Conservation (phyloP, 2,797 vertebrate species). For the Eospalax fontanierii region DNA sequence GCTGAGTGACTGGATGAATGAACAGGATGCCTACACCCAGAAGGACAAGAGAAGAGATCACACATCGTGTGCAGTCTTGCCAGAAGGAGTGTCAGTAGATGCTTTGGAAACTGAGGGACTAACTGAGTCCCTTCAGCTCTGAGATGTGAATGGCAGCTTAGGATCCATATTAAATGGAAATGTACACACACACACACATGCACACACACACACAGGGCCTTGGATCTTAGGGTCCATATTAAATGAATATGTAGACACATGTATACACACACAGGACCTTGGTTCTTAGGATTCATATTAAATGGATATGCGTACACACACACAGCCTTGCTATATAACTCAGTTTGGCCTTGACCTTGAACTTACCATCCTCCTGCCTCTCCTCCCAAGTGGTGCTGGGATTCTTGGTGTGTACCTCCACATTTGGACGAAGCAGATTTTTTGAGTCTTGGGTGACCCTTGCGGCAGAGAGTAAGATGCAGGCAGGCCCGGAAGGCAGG, state of each 20-base stretch:
- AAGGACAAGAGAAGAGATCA: background rate
- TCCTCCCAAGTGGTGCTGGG: background rate
- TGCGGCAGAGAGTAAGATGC: background rate
- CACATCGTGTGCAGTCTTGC: background rate
- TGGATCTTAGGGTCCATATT: background rate
- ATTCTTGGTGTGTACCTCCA: background rate
- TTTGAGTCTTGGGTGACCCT: background rate
- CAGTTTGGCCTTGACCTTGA: background rate
- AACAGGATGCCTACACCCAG: rapidly evolving
- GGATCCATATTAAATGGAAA: background rate
- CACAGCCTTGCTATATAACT: background rate
- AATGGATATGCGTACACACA: background rate
- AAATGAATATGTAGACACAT: background rate
- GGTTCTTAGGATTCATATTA: background rate
- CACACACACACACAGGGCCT: background rate
- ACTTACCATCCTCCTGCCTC: background rate
- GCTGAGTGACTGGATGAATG: background rate
- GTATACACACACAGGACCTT: background rate
- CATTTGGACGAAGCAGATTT: background rate
- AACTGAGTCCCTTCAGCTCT: background rate
- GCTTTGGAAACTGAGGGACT: background rate
- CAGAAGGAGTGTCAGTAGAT: background rate
- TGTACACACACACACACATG: background rate
- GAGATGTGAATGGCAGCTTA: background rate
- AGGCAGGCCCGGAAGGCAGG: background rate